Evolutionary conservation across 2,797 vertebrate species (phyloP).

Genomic region (Tadarida brasiliensis): DNA sequence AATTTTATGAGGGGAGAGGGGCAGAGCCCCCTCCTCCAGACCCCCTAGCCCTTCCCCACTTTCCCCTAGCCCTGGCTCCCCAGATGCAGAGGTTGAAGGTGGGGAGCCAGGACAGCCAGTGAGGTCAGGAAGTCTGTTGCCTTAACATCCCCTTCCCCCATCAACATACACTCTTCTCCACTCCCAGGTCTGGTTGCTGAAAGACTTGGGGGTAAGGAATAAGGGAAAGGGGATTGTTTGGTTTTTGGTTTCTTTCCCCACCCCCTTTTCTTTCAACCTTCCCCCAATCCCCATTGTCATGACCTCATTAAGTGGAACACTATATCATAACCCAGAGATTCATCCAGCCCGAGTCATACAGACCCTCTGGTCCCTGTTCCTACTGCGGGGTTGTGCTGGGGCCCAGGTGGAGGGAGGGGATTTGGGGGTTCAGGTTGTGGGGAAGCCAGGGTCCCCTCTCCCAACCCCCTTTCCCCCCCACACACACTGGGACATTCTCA

Average conservation of each 20-base stretch:
- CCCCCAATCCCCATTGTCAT: constrained; percentile 67
- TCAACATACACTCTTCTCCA: constrained; percentile 63
- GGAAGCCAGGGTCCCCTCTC: constrained; percentile 72
- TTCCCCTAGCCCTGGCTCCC: constrained; percentile 64
- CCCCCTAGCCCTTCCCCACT: background rate
- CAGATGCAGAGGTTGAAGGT: constrained; percentile 64
- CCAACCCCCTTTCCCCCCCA: constrained; percentile 22
- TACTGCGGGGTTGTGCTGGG: constrained; percentile 71
- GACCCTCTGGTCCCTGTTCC: constrained; percentile 64
- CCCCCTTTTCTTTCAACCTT: constrained; percentile 66
- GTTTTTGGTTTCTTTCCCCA: constrained; percentile 61
- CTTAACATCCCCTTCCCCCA: constrained; percentile 79
- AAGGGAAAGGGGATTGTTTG: constrained; percentile 77
- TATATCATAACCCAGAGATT: constrained; percentile 78
- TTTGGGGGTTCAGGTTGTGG: constrained; percentile 70
- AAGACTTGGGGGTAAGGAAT: constrained; percentile 76
- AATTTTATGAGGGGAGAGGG: constrained; percentile 73
- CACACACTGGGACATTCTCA: constrained; percentile 79
- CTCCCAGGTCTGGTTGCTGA: constrained; percentile 64
- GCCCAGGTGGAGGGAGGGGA: constrained; percentile 55
- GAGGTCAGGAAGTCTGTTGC: constrained; percentile 85
- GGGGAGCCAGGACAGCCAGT: constrained; percentile 65
- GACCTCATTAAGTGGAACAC: constrained; percentile 83
- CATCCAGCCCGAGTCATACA: constrained; percentile 62
- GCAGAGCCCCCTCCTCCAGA: constrained; percentile 76